Base-by-base conservation (phyloP, 2,888 invertebrate genomes). In the Hyles lineata region DNA sequence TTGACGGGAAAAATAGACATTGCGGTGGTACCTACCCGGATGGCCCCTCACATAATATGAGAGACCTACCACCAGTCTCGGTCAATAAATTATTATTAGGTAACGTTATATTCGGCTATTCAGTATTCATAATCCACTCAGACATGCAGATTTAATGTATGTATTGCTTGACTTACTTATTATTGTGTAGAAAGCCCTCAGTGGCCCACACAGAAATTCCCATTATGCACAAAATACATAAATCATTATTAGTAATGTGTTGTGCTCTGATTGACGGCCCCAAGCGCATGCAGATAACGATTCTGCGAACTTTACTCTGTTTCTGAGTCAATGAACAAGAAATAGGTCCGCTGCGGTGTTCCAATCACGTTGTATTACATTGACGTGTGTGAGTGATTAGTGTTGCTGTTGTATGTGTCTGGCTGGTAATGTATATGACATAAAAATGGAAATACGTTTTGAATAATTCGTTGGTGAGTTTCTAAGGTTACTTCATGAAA, bases 251-350 rank as follows among this genome's bases (percentile, higher is more conserved):
- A 60, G 15, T 17, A 43, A 7, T 19, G 17, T 21, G 43, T 23
- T 43, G 43, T 7, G 9, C 6, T 43, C 67, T 67, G 50, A 67
- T 67, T 67, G 67, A 67, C 50, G 23, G 67, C 67, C 67, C 23
- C 43, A 6, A 50, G 23, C 43, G 50, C 9, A 50, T 50, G 23
- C 60, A 60, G 25, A 50, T 67, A 67, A 67, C 67, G 50, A 67
- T 32, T 76, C 75, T 72, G 74, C 75, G 80, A 76, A 59, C 70
- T 59, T 71, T 35, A 43, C 70, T 71, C 43, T 74, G 74, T 80
- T 81, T 81, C 80, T 78, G 73, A 78, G 73, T 77, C 82, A 79
- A 77, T 83, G 82, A 78, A 78, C 80, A 79, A 78, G 80, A 82
- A 83, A 80, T 78, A 77, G 75, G 76, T 73, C 52, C 76, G 72